phyloP scores from a whole-genome alignment of 1,140 invertebrate genomes.

The Zaprionus vittiger region DNA sequence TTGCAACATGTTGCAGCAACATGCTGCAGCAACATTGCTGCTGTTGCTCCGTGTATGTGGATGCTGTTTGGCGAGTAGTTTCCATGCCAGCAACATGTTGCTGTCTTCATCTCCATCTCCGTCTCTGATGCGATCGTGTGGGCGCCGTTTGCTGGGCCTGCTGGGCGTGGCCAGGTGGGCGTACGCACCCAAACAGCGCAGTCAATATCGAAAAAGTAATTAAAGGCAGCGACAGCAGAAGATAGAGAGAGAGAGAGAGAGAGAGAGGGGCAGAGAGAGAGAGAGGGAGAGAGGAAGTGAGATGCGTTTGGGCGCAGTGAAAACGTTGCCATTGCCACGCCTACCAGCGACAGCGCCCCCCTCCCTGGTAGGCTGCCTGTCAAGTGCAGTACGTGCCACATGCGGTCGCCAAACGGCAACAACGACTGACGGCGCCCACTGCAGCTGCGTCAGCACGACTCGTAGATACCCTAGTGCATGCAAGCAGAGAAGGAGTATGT shows the following conservation, averaged over 20 bases:
- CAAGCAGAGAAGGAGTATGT: no score
- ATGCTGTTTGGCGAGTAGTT: conserved; percentile 52
- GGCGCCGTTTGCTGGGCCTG: conserved; percentile 26
- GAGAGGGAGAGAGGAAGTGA: conserved; percentile 1
- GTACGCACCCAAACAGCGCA: conserved; percentile 25
- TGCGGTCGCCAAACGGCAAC: conserved; percentile 66
- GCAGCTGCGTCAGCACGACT: neutral
- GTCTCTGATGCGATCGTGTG: conserved; percentile 43
- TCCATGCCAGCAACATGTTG: neutral
- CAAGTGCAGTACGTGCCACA: conserved; percentile 74
- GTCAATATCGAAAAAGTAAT: conserved; percentile 77
- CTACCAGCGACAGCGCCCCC: neutral
- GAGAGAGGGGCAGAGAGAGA: neutral
- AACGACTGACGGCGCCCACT: conserved; percentile 8
- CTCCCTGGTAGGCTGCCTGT: conserved; percentile 34
- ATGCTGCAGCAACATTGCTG: neutral
- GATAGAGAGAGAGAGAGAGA: neutral
- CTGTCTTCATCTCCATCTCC: no score
- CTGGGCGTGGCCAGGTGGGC: conserved; percentile 65
- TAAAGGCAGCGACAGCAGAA: conserved; percentile 58
- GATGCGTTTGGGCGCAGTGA: conserved; percentile 40
- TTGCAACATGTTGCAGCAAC: conserved; percentile 5
- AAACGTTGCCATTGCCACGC: conserved; percentile 54
- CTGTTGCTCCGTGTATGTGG: neutral
- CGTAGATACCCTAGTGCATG: neutral